Evolutionary conservation across 2,113 vertebrate genomes (phyloP), one percentile per base, ranked within the genome.

Genomic region (Hylia prasina): DNA sequence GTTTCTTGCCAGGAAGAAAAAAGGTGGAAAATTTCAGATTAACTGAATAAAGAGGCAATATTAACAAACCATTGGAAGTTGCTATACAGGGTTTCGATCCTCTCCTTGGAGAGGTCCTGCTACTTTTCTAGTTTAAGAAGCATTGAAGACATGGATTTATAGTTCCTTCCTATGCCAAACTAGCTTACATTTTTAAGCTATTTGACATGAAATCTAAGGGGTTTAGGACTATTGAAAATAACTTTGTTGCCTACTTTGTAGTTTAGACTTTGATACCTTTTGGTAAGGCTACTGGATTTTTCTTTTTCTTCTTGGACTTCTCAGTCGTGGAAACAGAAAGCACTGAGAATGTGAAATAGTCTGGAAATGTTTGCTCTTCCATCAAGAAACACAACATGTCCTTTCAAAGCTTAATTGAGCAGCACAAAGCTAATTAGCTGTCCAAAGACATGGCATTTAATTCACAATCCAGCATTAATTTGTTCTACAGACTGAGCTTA

Each of bases 341-440:
- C 76, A n/a, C 93, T 61, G 50, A 77, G 96, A 96, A 94, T 89
- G 80, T 93, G 94, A 97, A 97, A 96, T 91, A 95, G 97, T 75
- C 94, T 98, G 95, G 96, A 98, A 97, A 95, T 95, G 73, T 96
- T 97, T 97, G 97, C 95, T 97, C 95, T 97, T 97, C 95, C 93
- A 97, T 97, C 97, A 98, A 97, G 97, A 97, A 98, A 96, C 97
- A 97, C 95, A 98, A 94, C 97, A 89, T 98, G 97, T 98, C 97
- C 97, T 98, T 98, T 98, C 95, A 96, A 97, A 98, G 97, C 95
- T 98, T 98, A 98, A 98, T 98, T 98, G 98, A 98, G 98, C 97
- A 97, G 96, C 96, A 97, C 97, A 97, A 96, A 98, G 97, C 97
- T 98, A 98, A 98, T 98, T 98, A 98, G 97, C 97, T 98, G 98